Evolutionary conservation across 2,113 vertebrate species (phyloP), one percentile per base, ranked within the genome.

Genomic region (Gobiocypris rarus): DNA sequence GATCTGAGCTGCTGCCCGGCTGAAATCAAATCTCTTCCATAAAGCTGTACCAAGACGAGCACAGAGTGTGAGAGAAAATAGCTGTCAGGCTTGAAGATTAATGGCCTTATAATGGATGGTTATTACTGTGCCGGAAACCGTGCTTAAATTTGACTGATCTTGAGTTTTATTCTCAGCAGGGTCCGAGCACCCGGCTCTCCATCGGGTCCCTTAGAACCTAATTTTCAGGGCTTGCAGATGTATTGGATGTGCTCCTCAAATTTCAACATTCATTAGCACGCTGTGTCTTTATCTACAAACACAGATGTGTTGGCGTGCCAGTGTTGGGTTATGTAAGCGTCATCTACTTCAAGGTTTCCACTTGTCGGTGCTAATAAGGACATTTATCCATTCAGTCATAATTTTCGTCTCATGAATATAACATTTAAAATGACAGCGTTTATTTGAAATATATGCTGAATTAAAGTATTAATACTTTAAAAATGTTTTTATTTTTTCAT

Each of bases 1-100:
- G 63, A 84, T 59, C 75, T 45, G 31, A 80, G 67, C 87, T 79
- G 15, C 50, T 41, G 26, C 50, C 79, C 8, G 17, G 14, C 54
- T 65, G 73, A 14, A 83, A 87, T 63, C 45, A 77, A 86, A 82
- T 80, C 48, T 50, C 67, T 45, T 34, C 13, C 15, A 70, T 15
- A 34, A 82, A 87, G 50, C 14, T 0, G n/a, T 24, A 79, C 34
- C 34, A 41, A 38, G 41, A n/a, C 41, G 11, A 43, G 5, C 75
- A 24, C 50, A 24, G 14, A 31, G 43, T 28, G 54, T 9, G 22
- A 83, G 50, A 41, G 81, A 82, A 28, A 82, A 56, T 50, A 43
- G 75, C 81, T 78, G 76, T 22, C 17, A 45, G 65, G 14, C 41
- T 17, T 11, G 6, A 83, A 9, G 77, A 82, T 45, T 75, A 58